Evolutionary conservation across 1,140 invertebrate species (phyloP), one percentile per base, ranked within the genome.

Genomic region (Drosophila virilis): DNA sequence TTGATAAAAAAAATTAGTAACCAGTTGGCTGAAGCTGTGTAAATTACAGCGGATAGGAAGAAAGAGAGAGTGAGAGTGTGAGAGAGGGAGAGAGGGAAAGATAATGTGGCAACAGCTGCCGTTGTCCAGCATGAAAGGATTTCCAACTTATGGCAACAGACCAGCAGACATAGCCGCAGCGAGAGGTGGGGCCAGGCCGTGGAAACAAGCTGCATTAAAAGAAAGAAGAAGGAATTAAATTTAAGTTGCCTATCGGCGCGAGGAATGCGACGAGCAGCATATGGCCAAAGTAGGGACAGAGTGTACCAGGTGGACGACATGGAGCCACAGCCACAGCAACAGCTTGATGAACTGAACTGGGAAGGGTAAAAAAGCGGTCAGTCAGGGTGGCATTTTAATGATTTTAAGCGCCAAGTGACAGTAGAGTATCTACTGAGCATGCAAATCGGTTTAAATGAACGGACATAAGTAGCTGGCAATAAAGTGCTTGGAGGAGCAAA

Each of bases 51-150:
- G 4, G n/a, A 38, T 4, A 28, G 33, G 8, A 3, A 22, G 8
- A 52, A 17, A 17, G 46, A 33, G 15, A 54, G 13, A 45, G 13
- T 1, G 13, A 43, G 32, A 32, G n/a, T 45, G 38, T 2, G 8
- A 38, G 12, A 42, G 17, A 40, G 33, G 13, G 12, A 65, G 9
- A 6, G 2, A 28, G n/a, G 33, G 57, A 9, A 57, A 67, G 79
- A 75, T 79, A 78, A 77, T 86, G 83, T 77, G 77, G 76, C 79
- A 88, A 77, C 83, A 86, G 79, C 78, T 82, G 83, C 52, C 59
- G 50, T 51, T 52, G 77, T 61, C 57, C 66, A 40, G 50, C 48
- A 48, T 51, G 59, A 82, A 76, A 74, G 78, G 82, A 85, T 88
- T 85, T 82, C 9, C 68, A 62, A 51, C 48, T 65, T 61, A 28